Evolutionary conservation across 2,888 invertebrate genomes (phyloP), one percentile per base, ranked within the genome.

Genomic region (Caenorhabditis parvicauda): DNA sequence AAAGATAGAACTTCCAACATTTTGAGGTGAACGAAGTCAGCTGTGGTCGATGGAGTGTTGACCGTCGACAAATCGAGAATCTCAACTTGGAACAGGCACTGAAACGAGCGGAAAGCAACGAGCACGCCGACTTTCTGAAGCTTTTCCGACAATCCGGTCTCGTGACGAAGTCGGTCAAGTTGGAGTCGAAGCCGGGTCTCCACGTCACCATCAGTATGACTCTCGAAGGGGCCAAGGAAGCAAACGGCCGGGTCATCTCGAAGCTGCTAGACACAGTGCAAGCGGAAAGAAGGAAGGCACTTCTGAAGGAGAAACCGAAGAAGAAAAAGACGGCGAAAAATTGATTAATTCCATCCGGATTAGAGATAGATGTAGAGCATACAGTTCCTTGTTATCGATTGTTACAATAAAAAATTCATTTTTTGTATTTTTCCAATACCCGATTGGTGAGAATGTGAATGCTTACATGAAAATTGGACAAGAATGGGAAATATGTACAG

Each of bases 21-120:
- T n/a, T 70, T 51, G 59, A 75, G 74, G 61, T 74, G 4, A 64
- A 67, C 43, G 66, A 62, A n/a, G 59, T 70, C 9, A 72, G 67
- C 49, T 71, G 72, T 37, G 73, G 74, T 46, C 51, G 73, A 9
- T 57, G 62, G 28, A 39, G 61, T 24, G 62, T 65, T 7, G 64
- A 65, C 22, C 57, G 77, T 24, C 27, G 53, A 27, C 25, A 51
- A 28, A 29, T 76, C 7, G 74, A 77, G 45, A 45, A 53, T 12
- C 45, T 65, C 39, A 9, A 37, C 3, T 7, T 51, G 39, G 59
- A 69, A 6, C 52, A 59, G 17, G 17, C 63, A 7, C 51, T 67
- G 48, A 22, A 45, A n/a, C 47, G 58, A 41, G 66, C 71, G 0
- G 24, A 38, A 12, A 14, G n/a, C 3, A 35, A 32, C 1, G 65